Base-by-base conservation (phyloP, 2,888 invertebrate genomes). In the Spodoptera littoralis region DNA sequence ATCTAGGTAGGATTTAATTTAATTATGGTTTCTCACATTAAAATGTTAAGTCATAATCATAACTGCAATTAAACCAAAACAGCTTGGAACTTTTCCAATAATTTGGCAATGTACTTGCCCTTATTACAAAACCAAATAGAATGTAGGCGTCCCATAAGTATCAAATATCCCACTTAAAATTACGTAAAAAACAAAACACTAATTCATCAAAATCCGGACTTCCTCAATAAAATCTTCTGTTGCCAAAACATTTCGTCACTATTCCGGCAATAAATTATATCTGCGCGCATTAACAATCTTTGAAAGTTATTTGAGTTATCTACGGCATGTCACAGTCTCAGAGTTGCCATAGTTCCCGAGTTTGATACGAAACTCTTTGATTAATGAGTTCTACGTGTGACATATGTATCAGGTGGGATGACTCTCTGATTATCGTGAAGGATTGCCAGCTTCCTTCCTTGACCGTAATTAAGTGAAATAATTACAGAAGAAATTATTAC, bases 241-340 rank as follows among this genome's bases (percentile, higher is more conserved):
- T 47, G 50, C 48, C 36, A 27, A 18, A 65, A 70, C 56, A 70
- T 70, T 70, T 73, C 65, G 48, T 30, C 74, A 65, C 51, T 46
- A 69, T 64, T 59, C 59, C 55, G 57, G 62, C 51, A 57, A 72
- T 75, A 79, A 77, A 79, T 74, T 62, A 72, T 65, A 46, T 54
- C 47, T 48, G 66, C 18, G 22, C 22, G 22, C 62, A 56, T 63
- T 60, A 64, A 65, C 65, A 70, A 77, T 76, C 78, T 78, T 50
- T 63, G 59, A 67, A 63, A 85, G 88, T 82, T 87, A 91, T 91
- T 87, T 82, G 86, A 88, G 89, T 89, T 91, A 91, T 90, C 90
- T 85, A 76, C 72, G 66, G 55, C 44, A 59, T 64, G 72, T 63
- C 72, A 72, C 78, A 65, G 60, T 59, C 55, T 67, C 64, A 4